Evolutionary conservation across 2,113 vertebrate genomes (phyloP).

Genomic region (Eidolon helvum): DNA sequence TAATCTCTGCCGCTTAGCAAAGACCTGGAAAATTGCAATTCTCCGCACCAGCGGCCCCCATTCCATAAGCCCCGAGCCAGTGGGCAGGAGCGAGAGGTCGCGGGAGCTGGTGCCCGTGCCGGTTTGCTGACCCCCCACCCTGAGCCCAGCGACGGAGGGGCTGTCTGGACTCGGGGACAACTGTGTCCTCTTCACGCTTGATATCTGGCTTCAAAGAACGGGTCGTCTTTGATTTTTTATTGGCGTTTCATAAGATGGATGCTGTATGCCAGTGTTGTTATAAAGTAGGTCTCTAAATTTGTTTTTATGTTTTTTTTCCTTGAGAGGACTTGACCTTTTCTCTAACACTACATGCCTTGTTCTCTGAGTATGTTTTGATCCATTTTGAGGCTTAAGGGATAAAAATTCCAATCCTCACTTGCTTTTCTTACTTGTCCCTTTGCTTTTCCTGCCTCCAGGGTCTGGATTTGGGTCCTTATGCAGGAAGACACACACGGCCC

Average conservation of each 20-base stretch:
- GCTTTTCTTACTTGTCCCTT: not conserved
- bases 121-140: conserved; percentile 62
- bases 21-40: conserved; percentile 83
- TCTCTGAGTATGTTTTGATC: not conserved
- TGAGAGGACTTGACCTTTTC: not conserved
- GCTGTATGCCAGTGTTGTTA: not conserved
- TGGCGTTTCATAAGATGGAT: conserved; percentile 44
- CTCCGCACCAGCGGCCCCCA: conserved; percentile 65
- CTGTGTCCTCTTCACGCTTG: conserved; percentile 39
- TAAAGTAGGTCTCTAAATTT: not conserved
- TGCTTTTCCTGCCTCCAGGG: not conserved
- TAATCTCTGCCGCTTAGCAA: conserved; percentile 82
- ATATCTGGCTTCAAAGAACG: conserved; percentile 19
- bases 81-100: conserved; percentile 50
- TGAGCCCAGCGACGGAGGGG: conserved; percentile 58
- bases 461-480: not conserved
- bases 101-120: conserved; percentile 56
- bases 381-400: not conserved
- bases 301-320: conserved; percentile 14
- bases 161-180: conserved; percentile 68
- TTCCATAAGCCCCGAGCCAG: conserved; percentile 68
- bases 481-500: not conserved
- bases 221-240: conserved; percentile 5
- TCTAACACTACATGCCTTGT: not conserved
- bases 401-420: not conserved